Evolutionary conservation across 2,888 invertebrate species (phyloP).

Genomic region (Clanis bilineata): DNA sequence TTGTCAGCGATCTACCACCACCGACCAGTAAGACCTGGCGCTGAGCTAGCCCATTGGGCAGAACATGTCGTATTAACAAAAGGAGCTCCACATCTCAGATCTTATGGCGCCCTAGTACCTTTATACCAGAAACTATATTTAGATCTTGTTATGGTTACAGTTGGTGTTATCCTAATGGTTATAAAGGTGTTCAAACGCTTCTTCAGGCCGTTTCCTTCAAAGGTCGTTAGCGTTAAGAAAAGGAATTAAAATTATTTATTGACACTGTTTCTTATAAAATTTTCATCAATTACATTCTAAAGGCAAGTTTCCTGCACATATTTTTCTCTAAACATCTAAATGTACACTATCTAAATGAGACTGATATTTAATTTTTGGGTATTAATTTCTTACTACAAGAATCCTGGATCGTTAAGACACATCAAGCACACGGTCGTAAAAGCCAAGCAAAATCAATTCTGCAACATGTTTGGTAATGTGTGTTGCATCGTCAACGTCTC

Average conservation of each 20-base stretch:
- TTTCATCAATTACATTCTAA: too few relatives aligned
- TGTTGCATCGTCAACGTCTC: too few relatives aligned
- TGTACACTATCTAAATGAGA: too few relatives aligned
- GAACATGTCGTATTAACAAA: constrained; percentile 84
- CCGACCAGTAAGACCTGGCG: constrained; percentile 79
- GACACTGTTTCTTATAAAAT: background rate
- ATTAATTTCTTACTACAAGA: too few relatives aligned
- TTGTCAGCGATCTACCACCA: constrained; percentile 50
- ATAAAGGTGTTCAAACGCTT: background rate
- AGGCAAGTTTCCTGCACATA: too few relatives aligned
- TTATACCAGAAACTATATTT: constrained; percentile 61
- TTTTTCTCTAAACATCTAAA: too few relatives aligned
- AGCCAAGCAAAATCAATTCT: too few relatives aligned
- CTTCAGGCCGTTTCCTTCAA: background rate
- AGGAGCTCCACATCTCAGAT: constrained; percentile 77
- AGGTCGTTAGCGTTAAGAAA: background rate
- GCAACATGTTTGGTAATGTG: too few relatives aligned
- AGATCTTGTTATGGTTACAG: constrained; percentile 39
- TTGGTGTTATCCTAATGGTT: background rate
- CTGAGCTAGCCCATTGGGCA: constrained; percentile 86
- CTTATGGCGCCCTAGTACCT: constrained; percentile 45
- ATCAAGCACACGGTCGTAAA: too few relatives aligned
- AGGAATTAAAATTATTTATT: background rate
- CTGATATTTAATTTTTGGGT: too few relatives aligned
- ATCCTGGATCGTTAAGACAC: too few relatives aligned